Percentiles rank a stretch among this genome's conserved stretches.
phyloP scores from a whole-genome alignment of 2,888 invertebrate species.

The Patella pellucida region DNA sequence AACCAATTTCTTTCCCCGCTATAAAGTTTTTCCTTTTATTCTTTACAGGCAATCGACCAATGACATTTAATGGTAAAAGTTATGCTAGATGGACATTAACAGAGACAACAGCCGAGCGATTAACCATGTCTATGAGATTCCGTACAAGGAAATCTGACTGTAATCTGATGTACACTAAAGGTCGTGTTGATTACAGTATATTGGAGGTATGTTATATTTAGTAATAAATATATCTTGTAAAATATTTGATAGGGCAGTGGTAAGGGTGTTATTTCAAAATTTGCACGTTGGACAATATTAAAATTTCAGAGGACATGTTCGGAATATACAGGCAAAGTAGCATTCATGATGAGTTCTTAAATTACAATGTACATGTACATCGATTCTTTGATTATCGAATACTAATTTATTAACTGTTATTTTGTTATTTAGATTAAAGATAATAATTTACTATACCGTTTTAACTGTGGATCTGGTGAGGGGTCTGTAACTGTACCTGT shows the following conservation, averaged over 20 bases:
- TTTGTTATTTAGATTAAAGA: slow-evolving; percentile 77
- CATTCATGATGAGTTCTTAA: too few relatives aligned
- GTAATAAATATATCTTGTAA: neutral
- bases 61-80: slow-evolving; percentile 85
- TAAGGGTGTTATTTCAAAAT: too few relatives aligned
- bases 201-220: slow-evolving; percentile 77
- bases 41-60: slow-evolving; percentile 75
- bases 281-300: neutral
- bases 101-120: slow-evolving; percentile 80
- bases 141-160: slow-evolving; percentile 88
- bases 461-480: slow-evolving; percentile 93
- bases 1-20: too few relatives aligned
- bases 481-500: slow-evolving; percentile 84
- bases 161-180: slow-evolving; percentile 86
- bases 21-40: neutral
- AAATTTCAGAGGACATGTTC: too few relatives aligned
- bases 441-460: slow-evolving; percentile 89
- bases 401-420: too few relatives aligned
- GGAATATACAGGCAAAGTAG: too few relatives aligned
- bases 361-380: too few relatives aligned
- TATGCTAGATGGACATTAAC: slow-evolving; percentile 81
- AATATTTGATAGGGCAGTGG: neutral
- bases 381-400: too few relatives aligned
- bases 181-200: slow-evolving; percentile 89
- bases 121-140: slow-evolving; percentile 84